Evolutionary conservation across 2,888 invertebrate genomes (phyloP), one percentile per base, ranked within the genome.

Genomic region (Argynnis bischoffii): DNA sequence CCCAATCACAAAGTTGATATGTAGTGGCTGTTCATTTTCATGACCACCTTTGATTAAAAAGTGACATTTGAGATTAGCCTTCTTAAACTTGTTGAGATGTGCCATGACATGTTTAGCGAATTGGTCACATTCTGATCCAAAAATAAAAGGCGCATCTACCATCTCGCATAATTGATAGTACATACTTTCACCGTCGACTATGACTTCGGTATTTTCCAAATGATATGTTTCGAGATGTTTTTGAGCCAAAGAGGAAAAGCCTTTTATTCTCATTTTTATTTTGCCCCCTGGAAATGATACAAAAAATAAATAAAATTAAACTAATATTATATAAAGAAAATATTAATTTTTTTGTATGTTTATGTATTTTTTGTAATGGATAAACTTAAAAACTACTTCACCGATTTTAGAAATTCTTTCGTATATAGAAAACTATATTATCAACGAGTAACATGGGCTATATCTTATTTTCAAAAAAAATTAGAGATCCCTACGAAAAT

Each of bases 171-270:
- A 51, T 0, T 61, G 0, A 57, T 78, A 77, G 4, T 85, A 78
- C 53, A 78, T 76, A 50, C 80, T 79, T 16, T 81, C 79, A 0
- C 75, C 86, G 48, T 86, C 86, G 1, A 85, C 78, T 2, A 86
- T 84, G 0, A 86, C 75, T 0, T 63, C 35, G 46, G 76, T 74
- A 41, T 83, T 67, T 35, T 74, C 76, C n/a, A 85, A 57, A 41
- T 54, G 46, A 50, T 63, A 50, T 1, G 53, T 46, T 51, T 56
- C 6, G 11, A 67, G 47, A 14, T 63, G 47, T 16, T 55, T 46
- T 3, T 59, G 26, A 13, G 72, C 16, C 2, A 70, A 13, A 15
- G 26, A 8, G 11, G 6, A 8, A 41, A 72, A 70, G 1, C 50
- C 51, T 61, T 5, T 46, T 56, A 76, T 75, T 65, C 70, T 18